Evolutionary conservation across 2,113 vertebrate species (phyloP), one percentile per base, ranked within the genome.

Genomic region (Bettongia penicillata): DNA sequence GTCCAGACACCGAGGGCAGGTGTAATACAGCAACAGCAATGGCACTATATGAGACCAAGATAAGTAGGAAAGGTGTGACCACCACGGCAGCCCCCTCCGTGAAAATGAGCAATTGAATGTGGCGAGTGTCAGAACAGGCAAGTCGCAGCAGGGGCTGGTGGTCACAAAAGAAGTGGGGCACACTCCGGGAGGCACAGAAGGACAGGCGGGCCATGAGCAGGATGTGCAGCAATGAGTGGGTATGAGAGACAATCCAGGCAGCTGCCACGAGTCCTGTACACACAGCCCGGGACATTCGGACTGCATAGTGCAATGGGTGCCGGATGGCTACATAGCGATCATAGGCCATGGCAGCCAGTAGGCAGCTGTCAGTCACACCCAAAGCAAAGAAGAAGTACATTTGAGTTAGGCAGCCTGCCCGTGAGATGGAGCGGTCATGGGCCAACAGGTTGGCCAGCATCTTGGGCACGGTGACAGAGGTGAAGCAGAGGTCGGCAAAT

Each of bases 371-470:
- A 24, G 96, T 97, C 48, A 97, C 55, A 43, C 92, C 95, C 28
- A 95, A 57, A 89, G 94, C 97, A 61, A 98, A 93, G 94, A 96
- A 96, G 94, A 97, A 98, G 84, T 97, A 96, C 96, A 95, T 97
- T 49, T 96, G 97, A 55, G 94, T 96, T 77, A 97, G 91, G 28
- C 96, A 97, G 37, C 91, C 93, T 31, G 91, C 77, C 57, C 93
- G 90, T n/a, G 92, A 96, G 92, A 97, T 96, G 94, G 95, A 94
- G 26, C 3, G 7, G 57, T 92, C 19, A 0, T 95, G 93, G 90
- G 91, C 49, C 48, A 97, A 12, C 95, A 96, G 91, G 52, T 96
- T 97, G 95, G 93, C 57, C 51, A 97, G 49, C 93, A 96, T 95
- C 93, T 94, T 96, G 55, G 94, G 94, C 57, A 97, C 92, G 43